Conservation (phyloP, 1,140 invertebrate species). For the Chironomus tepperi region DNA sequence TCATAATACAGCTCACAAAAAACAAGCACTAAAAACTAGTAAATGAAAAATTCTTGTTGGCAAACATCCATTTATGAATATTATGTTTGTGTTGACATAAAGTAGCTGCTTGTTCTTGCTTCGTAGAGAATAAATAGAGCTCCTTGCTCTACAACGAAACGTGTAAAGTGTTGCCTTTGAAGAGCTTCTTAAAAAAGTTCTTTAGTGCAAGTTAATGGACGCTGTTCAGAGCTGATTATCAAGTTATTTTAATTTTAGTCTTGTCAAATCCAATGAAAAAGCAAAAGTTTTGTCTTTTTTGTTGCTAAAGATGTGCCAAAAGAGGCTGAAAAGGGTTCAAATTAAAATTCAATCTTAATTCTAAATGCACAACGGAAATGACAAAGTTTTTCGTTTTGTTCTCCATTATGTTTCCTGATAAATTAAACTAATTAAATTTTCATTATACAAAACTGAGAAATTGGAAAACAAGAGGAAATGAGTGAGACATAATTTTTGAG, state of each 20-base stretch:
- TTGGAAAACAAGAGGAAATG: no score
- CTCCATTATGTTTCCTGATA: background rate
- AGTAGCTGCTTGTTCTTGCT: conserved; percentile 3
- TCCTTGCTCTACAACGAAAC: background rate
- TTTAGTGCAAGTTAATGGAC: no score
- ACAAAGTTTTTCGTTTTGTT: background rate
- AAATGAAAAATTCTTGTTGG: background rate
- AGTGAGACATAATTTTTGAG: no score
- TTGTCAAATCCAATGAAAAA: no score
- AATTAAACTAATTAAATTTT: conserved; percentile 4
- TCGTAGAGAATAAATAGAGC: background rate
- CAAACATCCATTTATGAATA: background rate
- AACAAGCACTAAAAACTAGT: no score
- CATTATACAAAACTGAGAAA: background rate
- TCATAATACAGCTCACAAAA: no score
- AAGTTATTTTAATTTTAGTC: no score
- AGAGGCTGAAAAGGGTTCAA: background rate
- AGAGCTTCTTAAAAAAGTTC: no score
- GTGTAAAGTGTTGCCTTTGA: no score
- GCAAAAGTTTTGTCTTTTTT: no score
- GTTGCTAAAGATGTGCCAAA: background rate
- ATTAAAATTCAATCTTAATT: background rate
- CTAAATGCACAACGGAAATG: background rate
- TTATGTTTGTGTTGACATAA: conserved; percentile 8
- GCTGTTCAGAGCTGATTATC: no score